Percentiles rank a stretch among this genome's conserved stretches.
phyloP scores from a whole-genome alignment of 1,140 invertebrate genomes.

The Carcinoscorpius rotundicauda region DNA sequence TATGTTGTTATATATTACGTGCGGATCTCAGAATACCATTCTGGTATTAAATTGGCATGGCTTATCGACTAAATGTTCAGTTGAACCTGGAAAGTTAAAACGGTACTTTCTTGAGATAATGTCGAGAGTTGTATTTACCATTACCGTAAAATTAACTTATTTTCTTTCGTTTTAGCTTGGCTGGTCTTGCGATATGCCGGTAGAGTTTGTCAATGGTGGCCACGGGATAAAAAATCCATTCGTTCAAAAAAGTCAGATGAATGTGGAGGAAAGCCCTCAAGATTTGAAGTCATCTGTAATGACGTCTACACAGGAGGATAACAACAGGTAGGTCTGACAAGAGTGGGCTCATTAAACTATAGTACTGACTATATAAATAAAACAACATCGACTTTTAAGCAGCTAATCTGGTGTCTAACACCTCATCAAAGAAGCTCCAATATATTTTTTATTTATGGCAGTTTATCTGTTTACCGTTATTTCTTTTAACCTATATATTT shows the following conservation, averaged over 20 bases:
- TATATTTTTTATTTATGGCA: neutral
- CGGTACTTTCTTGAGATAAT: too few relatives aligned
- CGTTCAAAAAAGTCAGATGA: conserved; percentile 34
- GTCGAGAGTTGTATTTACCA: too few relatives aligned
- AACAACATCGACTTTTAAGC: neutral
- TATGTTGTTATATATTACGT: too few relatives aligned
- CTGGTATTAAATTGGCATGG: too few relatives aligned
- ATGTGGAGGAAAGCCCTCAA: neutral
- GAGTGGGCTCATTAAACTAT: neutral
- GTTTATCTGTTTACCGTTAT: neutral
- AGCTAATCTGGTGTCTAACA: neutral
- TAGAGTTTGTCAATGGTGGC: conserved; percentile 97
- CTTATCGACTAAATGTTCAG: too few relatives aligned
- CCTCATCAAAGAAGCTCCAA: neutral
- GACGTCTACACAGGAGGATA: too few relatives aligned
- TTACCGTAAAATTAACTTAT: neutral
- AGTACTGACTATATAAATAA: neutral
- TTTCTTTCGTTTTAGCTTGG: conserved; percentile 50
- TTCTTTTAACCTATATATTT: neutral
- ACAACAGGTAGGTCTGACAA: neutral
- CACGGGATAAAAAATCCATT: conserved; percentile 98
- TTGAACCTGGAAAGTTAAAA: too few relatives aligned
- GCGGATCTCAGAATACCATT: too few relatives aligned
- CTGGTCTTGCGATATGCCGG: conserved; percentile 55
- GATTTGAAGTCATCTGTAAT: neutral